Percentiles rank a stretch among this genome's conserved stretches.
These are phyloP conservation scores for Anas capensis DNA, from an alignment of 2,797 vertebrate genomes.

Conservation along the genomic window DNA sequence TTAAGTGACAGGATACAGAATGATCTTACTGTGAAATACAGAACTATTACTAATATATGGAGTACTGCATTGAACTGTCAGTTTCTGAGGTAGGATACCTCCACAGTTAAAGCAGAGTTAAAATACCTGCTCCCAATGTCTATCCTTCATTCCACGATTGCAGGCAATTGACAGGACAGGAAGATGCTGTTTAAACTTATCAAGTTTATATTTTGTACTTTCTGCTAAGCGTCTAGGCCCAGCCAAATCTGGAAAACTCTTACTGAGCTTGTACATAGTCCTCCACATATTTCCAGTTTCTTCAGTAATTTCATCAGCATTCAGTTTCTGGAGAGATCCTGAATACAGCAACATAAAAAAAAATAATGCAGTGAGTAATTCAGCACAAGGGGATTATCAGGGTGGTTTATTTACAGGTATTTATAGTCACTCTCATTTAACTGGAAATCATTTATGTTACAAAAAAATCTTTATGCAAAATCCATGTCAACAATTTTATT, in stretches of 20 bases:
- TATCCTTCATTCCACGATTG: slow-evolving; percentile 89
- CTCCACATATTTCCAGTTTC: slow-evolving; percentile 90
- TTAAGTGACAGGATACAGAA: background rate
- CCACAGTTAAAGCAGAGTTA: background rate
- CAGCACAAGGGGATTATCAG: background rate
- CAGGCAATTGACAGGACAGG: slow-evolving; percentile 88
- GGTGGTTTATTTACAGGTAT: background rate
- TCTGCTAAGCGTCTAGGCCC: slow-evolving; percentile 85
- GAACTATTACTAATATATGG: background rate
- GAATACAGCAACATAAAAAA: background rate
- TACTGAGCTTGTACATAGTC: slow-evolving; percentile 86
- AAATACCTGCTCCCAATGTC: slow-evolving; percentile 89
- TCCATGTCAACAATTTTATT: background rate
- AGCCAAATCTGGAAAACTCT: slow-evolving; percentile 80
- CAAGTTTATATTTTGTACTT: slow-evolving; percentile 84
- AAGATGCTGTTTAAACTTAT: slow-evolving; percentile 88
- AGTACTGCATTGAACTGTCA: background rate
- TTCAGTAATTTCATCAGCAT: slow-evolving; percentile 87
- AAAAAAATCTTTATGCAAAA: background rate
- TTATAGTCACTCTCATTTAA: background rate
- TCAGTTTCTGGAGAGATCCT: slow-evolving; percentile 85
- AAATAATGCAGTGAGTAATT: background rate
- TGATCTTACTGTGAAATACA: background rate
- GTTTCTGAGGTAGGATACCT: background rate
- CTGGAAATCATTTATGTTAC: background rate